Evolutionary conservation across 2,888 invertebrate species (phyloP).

Genomic region (Oscheius sp.): DNA sequence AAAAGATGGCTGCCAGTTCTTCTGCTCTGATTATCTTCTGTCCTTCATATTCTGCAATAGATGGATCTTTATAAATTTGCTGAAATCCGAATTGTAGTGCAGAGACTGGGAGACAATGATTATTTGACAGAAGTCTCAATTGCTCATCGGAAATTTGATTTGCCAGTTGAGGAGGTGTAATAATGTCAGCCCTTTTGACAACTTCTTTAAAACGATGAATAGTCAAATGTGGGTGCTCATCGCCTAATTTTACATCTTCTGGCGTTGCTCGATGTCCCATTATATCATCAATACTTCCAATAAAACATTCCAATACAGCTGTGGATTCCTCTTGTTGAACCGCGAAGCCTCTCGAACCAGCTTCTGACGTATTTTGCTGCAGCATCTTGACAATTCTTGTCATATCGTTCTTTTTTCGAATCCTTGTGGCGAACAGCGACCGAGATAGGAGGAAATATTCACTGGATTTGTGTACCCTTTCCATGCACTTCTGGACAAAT

Average conservation of each 20-base stretch:
- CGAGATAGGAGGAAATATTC: neutral
- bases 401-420: slow-evolving; percentile 3
- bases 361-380: neutral
- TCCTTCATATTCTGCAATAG: neutral
- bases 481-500: neutral
- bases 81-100: neutral
- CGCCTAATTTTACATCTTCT: slow-evolving; percentile 17
- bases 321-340: slow-evolving; percentile 5
- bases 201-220: neutral
- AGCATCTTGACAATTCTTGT: neutral
- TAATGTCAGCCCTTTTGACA: neutral
- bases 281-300: slow-evolving; percentile 31
- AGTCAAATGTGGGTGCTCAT: neutral
- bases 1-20: neutral
- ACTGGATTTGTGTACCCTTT: neutral
- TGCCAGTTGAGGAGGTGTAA: neutral
- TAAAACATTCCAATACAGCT: slow-evolving; percentile 7
- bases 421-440: neutral
- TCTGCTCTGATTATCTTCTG: neutral
- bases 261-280: slow-evolving; percentile 15
- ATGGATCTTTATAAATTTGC: neutral
- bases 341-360: neutral
- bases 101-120: neutral
- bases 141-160: neutral
- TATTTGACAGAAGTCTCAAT: neutral